Evolutionary conservation across 2,113 vertebrate genomes (phyloP).

Genomic region (Sprattus sprattus): DNA sequence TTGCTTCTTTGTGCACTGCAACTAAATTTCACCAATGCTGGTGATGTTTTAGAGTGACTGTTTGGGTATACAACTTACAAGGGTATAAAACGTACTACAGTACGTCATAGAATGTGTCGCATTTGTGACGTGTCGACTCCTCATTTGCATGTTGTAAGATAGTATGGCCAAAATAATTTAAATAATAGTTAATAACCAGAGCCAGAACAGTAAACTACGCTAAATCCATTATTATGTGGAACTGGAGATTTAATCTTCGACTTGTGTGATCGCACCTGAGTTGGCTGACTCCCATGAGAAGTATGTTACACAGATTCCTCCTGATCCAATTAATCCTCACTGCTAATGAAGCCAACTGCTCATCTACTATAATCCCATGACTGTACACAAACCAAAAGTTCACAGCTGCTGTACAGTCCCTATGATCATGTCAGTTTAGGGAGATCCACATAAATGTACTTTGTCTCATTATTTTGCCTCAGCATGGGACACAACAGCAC

Average conservation of each 20-base stretch:
- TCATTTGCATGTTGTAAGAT: background rate
- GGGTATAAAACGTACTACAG: too few species aligned
- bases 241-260: background rate
- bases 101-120: too few species aligned
- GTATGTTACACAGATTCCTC: background rate
- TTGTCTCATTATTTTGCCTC: background rate
- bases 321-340: conserved; percentile 61
- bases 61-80: too few species aligned
- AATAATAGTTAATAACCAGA: background rate
- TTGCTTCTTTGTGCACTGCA: background rate
- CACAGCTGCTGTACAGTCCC: background rate
- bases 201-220: background rate
- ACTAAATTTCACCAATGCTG: background rate
- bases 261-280: background rate
- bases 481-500: background rate
- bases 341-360: background rate
- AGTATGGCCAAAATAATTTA: background rate
- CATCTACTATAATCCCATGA: background rate
- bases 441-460: background rate
- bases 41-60: background rate
- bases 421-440: background rate
- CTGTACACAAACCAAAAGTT: background rate
- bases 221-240: background rate
- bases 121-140: too few species aligned
- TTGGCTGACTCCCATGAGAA: background rate